Base-by-base conservation (phyloP, 2,797 vertebrate genomes). In the Cetoscarus ocellatus region DNA sequence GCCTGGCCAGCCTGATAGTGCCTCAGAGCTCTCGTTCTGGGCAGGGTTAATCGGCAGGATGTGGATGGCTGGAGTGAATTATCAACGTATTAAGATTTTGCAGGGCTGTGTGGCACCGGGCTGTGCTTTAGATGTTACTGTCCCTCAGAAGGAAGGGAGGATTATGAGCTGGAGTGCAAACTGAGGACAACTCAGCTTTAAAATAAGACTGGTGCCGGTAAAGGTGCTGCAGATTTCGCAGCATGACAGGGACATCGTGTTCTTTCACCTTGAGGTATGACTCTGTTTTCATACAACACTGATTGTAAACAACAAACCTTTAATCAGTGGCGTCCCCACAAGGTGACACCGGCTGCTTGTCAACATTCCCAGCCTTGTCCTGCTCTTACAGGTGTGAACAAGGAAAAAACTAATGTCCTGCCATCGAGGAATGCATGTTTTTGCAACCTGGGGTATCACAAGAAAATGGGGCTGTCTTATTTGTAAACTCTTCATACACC, bases 1-100 rank as follows among this genome's bases (percentile, higher is more conserved):
- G 10, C 13, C 80, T 80, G 83, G 42, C 55, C 35, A 62, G 45
- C 10, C 17, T 10, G 80, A 82, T 86, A 79, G 57, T 40, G 48
- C 64, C 50, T 67, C 43, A 1, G n/a, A 13, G 5, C 55, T 77
- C 35, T 7, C 67, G 50, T 59, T 67, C 43, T 75, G 45, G 64
- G 35, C 47, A 4, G 58, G 64, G 42, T 77, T 80, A 65, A 73
- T 77, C 72, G 42, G 66, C 8, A 52, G 78, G 64, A 77, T 82
- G 61, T 81, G 60, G 61, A 27, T 38, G 14, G 38, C 75, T 58
- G 60, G 53, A 67, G 35, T 76, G 72, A 83, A 66, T 70, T 56
- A 75, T 70, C 73, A 61, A 34, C 1, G 53, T 74, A 61, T 82
- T 54, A 62, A 71, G 59, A 77, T 69, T 76, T 39, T 61, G 52